Evolutionary conservation across 2,888 invertebrate genomes (phyloP), one percentile per base, ranked within the genome.

Genomic region (Dascillus cervinus): DNA sequence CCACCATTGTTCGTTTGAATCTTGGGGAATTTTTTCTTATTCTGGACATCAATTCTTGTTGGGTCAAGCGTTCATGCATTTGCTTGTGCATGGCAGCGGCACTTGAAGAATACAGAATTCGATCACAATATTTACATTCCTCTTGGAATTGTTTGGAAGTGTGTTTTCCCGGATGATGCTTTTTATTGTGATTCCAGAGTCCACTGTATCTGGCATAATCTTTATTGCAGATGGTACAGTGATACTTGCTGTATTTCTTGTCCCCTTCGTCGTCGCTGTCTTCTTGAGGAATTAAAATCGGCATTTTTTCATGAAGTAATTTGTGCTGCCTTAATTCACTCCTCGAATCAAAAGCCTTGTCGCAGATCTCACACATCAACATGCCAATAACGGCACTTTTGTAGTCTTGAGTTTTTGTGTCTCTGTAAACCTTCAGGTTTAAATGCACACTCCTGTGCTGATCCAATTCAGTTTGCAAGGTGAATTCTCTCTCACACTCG

Each of bases 361-460:
- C 70, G 47, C 80, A 81, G 13, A 72, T 63, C 1, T 63, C 53
- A 1, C 40, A 40, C n/a, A 33, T 62, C 56, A 1, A 57, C 56
- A 2, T 65, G 41, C 72, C 74, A 3, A 58, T 43, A 46, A 71
- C 67, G 22, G 71, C 68, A 6, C 71, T 71, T 39, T 72, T 73
- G 41, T 76, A 75, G 1, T 71, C 65, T 22, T 74, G 59, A 26
- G 75, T 74, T 47, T 75, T 72, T 0, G 78, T 73, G 27, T 78
- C 78, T 45, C 77, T 73, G 50, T 75, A 79, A 26, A 79, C 70
- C 47, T 79, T 80, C 2, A 79, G 70, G 45, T 78, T 73, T 40
- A 79, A 64, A 54, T 81, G 80, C 3, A 74, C 70, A 48, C 74
- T 77, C 38, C 77, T 71, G 49, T 81, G 81, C 48, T 79, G 77